Evolutionary conservation across 2,797 vertebrate species (phyloP), one percentile per base, ranked within the genome.

Genomic region (Aulostomus chinensis): DNA sequence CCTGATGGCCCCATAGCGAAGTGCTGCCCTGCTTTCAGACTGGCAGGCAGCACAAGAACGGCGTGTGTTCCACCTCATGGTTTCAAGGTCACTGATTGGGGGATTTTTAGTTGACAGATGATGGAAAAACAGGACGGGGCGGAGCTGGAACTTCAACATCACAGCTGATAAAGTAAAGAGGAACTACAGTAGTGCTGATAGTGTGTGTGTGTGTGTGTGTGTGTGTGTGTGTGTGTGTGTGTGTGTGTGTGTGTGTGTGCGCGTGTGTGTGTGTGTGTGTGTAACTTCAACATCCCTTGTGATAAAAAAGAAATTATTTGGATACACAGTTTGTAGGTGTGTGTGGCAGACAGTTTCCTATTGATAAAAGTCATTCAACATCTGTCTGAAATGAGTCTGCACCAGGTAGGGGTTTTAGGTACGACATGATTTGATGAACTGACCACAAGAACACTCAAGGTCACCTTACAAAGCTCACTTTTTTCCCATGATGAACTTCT

Each of bases 81-180:
- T 52, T 58, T 39, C 14, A 15, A 39, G 53, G 69, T 83, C 76
- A 70, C 65, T 8, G 75, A 80, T 73, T 78, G 70, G 73, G 48
- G 47, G 29, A 25, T 38, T 55, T 74, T 47, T 78, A 79, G 83
- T 36, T 71, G 83, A 80, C 80, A 58, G 73, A 29, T 22, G 33
- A 14, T 49, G 46, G 31, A 65, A 77, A 82, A 84, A 84, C 81
- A 82, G 83, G 86, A 84, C 64, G 46, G 58, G 86, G 81, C 21
- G 55, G 67, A 56, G 56, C 59, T 76, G 68, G 21, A 75, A 73
- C 41, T 50, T 25, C 37, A 69, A 73, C 73, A 54, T 60, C 9
- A 35, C 50, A 16, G 51, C 58, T 59, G 85, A 86, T 86, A 84
- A 42, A 49, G 45, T 13, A 3, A 2, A 62, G 28, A 24, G 54